Evolutionary conservation across 2,113 vertebrate species (phyloP).

Genomic region (Quiscalus mexicanus): DNA sequence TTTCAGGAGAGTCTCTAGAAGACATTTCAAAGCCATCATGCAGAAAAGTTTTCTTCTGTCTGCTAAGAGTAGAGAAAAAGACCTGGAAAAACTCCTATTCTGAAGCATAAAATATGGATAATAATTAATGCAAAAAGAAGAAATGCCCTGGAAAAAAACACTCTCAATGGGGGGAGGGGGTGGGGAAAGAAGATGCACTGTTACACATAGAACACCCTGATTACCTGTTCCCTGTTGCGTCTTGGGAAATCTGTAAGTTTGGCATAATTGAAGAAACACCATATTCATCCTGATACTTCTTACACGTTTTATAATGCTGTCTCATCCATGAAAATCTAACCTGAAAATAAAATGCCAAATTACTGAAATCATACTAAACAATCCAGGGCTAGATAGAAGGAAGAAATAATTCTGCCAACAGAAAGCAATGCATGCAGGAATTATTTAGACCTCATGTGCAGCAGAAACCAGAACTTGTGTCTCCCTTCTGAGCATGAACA

Average conservation of each 20-base stretch:
- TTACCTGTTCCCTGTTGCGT: constrained; percentile 81
- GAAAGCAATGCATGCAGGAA: not conserved
- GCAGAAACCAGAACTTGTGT: not conserved
- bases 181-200: not conserved
- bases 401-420: constrained; percentile 33
- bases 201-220: constrained; percentile 22
- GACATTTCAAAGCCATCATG: not conserved
- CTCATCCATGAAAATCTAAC: constrained; percentile 83
- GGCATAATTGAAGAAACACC: constrained; percentile 76
- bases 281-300: constrained; percentile 85
- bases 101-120: not conserved
- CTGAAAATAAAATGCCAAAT: constrained; percentile 76
- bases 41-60: constrained; percentile 11
- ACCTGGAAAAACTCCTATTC: not conserved
- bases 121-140: not conserved
- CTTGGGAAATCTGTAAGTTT: constrained; percentile 79
- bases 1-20: not conserved
- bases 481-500: not conserved
- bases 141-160: not conserved
- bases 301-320: constrained; percentile 84
- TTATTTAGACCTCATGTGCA: not conserved
- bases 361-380: constrained; percentile 44
- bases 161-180: not conserved
- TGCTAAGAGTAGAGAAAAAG: not conserved
- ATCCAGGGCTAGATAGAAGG: not conserved